Evolutionary conservation across 2,888 invertebrate genomes (phyloP).

Genomic region (Ophion obscuratus): DNA sequence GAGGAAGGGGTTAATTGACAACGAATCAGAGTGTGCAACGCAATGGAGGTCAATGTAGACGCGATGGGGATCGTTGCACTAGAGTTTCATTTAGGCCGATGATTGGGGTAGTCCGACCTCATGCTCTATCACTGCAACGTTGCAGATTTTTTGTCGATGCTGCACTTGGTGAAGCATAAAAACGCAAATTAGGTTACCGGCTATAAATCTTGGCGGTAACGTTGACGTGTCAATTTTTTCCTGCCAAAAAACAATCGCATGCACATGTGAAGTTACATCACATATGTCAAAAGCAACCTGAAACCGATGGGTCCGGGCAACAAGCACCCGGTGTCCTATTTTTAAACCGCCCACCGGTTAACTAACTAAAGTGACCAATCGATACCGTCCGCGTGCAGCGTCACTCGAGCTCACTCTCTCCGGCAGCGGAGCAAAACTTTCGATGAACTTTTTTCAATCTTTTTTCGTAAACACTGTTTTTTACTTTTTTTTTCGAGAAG

Average conservation of each 20-base stretch:
- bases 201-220: conserved; percentile 31
- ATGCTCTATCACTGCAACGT: not conserved
- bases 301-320: not conserved
- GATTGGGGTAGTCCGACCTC: too few species aligned
- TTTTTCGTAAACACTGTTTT: too few species aligned
- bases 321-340: conserved; percentile 75
- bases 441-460: not conserved
- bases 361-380: conserved; percentile 73
- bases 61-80: too few species aligned
- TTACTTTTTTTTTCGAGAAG: too few species aligned
- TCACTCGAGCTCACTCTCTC: conserved; percentile 70
- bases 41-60: too few species aligned
- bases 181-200: too few species aligned
- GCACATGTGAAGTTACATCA: too few species aligned
- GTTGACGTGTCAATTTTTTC: conserved; percentile 1
- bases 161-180: not conserved
- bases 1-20: too few species aligned
- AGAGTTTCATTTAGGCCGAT: too few species aligned
- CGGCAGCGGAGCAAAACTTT: conserved; percentile 18
- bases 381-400: conserved; percentile 67
- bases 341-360: conserved; percentile 79
- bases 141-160: conserved; percentile 30
- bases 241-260: too few species aligned
- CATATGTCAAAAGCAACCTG: too few species aligned
- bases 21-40: too few species aligned